A percentile compares a stretch with the other conserved stretches of the same genome.
These are phyloP conservation scores for Pentalonia nigronervosa DNA, from an alignment of 1,140 invertebrate genomes.

Conservation along the genomic window DNA sequence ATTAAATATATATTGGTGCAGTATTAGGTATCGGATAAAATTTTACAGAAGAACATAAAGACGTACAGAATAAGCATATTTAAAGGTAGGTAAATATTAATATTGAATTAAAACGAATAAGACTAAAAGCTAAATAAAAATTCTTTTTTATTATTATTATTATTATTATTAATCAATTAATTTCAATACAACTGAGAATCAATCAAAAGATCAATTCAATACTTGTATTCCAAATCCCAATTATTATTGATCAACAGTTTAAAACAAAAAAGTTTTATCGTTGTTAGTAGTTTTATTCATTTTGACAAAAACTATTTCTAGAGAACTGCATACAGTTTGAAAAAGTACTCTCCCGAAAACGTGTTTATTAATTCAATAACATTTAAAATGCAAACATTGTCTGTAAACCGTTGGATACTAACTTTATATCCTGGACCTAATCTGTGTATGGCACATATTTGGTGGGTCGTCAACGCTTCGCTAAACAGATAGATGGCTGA, in stretches of 20 bases:
- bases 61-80: not conserved
- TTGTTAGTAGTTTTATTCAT: not conserved
- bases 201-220: not conserved
- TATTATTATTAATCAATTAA: not conserved
- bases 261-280: not conserved
- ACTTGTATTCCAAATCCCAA: not conserved
- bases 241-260: not conserved
- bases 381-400: not conserved
- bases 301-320: not conserved
- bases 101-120: not conserved
- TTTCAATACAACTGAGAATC: not conserved
- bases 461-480: slow-evolving; percentile 94
- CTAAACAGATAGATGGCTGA: slow-evolving; percentile 98
- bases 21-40: not conserved
- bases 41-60: not conserved
- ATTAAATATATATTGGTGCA: not conserved
- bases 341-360: not conserved
- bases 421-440: slow-evolving; percentile 97
- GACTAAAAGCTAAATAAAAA: not conserved
- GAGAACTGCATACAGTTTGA: not conserved
- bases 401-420: slow-evolving; percentile 60
- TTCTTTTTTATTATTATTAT: not conserved
- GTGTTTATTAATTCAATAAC: not conserved
- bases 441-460: slow-evolving; percentile 95
- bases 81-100: not conserved